Evolutionary conservation across 2,888 invertebrate genomes (phyloP).

Genomic region (Synergus laeviventris): DNA sequence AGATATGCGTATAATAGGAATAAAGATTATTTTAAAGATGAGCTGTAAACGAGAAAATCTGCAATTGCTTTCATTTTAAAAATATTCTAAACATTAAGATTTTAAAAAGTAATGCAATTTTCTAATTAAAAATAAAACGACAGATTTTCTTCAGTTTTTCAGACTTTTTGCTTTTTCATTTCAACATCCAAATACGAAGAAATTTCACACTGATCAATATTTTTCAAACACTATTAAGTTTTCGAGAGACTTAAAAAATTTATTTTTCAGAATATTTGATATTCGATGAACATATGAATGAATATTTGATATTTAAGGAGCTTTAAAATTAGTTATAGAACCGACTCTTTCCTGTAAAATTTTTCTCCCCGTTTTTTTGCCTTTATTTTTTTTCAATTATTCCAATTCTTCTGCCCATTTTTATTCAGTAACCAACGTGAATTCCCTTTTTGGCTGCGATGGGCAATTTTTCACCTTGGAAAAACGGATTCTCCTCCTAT

Average conservation of each 20-base stretch:
- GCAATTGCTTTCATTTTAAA: background rate
- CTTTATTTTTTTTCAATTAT: background rate
- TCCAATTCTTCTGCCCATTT: slow-evolving; percentile 13
- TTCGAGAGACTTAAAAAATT: slow-evolving; percentile 3
- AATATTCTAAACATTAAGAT: background rate
- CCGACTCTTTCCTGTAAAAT: background rate
- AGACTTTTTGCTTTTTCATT: background rate
- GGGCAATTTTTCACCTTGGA: slow-evolving; percentile 90
- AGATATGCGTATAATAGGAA: background rate
- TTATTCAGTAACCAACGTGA: slow-evolving; percentile 78
- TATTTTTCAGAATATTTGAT: background rate
- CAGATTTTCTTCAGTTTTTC: background rate
- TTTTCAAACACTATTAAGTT: background rate
- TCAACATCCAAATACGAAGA: slow-evolving; percentile 4
- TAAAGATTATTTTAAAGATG: background rate
- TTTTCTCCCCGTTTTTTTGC: background rate
- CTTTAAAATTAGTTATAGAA: background rate
- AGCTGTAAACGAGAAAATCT: background rate
- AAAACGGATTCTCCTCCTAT: slow-evolving; percentile 87
- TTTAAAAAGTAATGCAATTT: background rate
- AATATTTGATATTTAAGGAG: background rate
- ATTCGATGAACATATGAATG: background rate
- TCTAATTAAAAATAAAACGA: background rate
- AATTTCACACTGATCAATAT: slow-evolving; percentile 19
- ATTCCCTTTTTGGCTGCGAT: slow-evolving; percentile 96